These are phyloP conservation scores for Sycobia sp. DNA, from an alignment of 1,140 invertebrate genomes.

Conservation along the genomic window DNA sequence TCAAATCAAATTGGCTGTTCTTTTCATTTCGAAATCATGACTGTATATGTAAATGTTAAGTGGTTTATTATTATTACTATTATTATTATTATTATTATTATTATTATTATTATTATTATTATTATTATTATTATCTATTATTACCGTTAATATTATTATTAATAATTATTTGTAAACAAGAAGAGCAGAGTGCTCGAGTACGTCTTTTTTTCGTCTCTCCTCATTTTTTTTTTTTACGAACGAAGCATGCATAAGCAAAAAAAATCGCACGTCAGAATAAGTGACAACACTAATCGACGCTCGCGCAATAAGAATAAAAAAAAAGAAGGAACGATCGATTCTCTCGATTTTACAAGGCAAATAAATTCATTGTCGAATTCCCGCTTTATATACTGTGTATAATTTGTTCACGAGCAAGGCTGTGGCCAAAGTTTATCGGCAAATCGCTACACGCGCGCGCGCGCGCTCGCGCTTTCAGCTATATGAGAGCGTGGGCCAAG, in stretches of 20 bases:
- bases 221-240: slow-evolving; percentile 10
- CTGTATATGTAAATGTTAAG: slow-evolving; percentile 31
- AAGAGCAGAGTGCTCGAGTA: slow-evolving; percentile 5
- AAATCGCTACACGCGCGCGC: background rate
- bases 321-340: slow-evolving; percentile 12
- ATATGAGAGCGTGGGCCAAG: too few relatives aligned
- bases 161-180: slow-evolving; percentile 21
- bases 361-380: background rate
- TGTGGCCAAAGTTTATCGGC: background rate
- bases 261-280: background rate
- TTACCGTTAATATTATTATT: slow-evolving; percentile 10
- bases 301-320: slow-evolving; percentile 17
- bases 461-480: too few relatives aligned
- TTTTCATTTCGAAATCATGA: slow-evolving; percentile 34
- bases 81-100: slow-evolving; percentile 7
- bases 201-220: slow-evolving; percentile 16
- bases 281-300: slow-evolving; percentile 10
- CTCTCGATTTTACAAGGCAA: slow-evolving; percentile 14
- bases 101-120: slow-evolving; percentile 17
- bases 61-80: slow-evolving; percentile 9
- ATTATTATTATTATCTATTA: slow-evolving; percentile 13
- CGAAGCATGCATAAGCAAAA: background rate
- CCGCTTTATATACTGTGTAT: background rate
- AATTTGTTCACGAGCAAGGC: background rate
- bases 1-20: slow-evolving; percentile 35